Base-by-base conservation (phyloP, 2,113 vertebrate genomes). In the Myotis yumanensis region DNA sequence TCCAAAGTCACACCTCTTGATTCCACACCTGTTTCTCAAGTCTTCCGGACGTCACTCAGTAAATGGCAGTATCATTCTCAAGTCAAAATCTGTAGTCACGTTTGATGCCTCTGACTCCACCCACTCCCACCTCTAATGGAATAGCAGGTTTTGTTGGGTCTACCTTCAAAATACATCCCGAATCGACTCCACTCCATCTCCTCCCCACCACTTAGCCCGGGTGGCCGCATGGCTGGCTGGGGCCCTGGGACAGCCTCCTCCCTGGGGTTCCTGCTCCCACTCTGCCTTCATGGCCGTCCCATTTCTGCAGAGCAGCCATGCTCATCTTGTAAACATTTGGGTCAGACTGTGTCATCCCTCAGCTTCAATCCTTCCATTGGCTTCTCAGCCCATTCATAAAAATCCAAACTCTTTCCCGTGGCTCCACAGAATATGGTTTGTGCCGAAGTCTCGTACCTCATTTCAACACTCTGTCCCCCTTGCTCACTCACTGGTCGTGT, bases 21-120 rank as follows among this genome's bases (percentile, higher is more conserved):
- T 30, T 90, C 71, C 93, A 92, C 18, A 77, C 25, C 23, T 72
- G 28, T 57, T 93, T 86, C 11, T 66, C 71, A 59, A 48, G 30
- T 59, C 37, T 77, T 37, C 15, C 54, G 75, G 46, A 28, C 18
- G 3, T 90, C 0, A 1, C 30, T 75, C 46, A 28, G 25, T 54
- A 81, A 71, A 57, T 17, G 30, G n/a, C 30, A 30, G 18, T 32
- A 28, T 28, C 75, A 59, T 82, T 79, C 35, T 86, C 32, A 51
- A 69, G 43, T 25, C 59, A 85, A 35, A 82, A 91, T 86, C 32
- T 91, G 32, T 68, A 52, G 14, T 86, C 52, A 72, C 28, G 12
- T 43, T 16, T 75, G 30, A 28, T 11, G 25, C 54, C 37, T 87
- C 75, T 79, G 77, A 46, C 40, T 23, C 23, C 14, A 52, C 57